These are phyloP conservation scores for Platichthys stellatus DNA, from an alignment of 2,113 vertebrate species.

Conservation along the genomic window DNA sequence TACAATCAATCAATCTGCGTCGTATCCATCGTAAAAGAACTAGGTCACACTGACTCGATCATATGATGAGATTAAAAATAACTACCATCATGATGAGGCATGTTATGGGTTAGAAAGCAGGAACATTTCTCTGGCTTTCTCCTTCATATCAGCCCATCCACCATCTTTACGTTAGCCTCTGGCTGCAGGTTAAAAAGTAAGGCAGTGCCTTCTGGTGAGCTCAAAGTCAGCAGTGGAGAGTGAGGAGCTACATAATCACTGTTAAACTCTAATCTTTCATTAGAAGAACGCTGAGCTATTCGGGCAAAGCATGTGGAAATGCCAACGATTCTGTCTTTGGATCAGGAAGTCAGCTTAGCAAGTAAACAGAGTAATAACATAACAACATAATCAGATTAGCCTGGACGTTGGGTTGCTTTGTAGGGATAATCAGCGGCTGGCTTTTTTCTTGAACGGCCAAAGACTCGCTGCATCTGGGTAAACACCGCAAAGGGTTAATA, in stretches of 20 bases:
- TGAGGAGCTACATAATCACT: background rate
- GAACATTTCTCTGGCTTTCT: constrained; percentile 4
- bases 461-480: constrained; percentile 43
- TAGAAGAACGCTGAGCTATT: constrained; percentile 19
- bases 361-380: constrained; percentile 59
- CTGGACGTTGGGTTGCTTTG: constrained; percentile 16
- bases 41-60: constrained; percentile 48
- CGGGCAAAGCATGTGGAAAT: constrained; percentile 38
- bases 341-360: constrained; percentile 54
- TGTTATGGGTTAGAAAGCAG: too few species aligned
- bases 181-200: background rate
- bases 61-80: constrained; percentile 37
- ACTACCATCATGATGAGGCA: constrained; percentile 1
- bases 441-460: constrained; percentile 28
- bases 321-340: constrained; percentile 27
- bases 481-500: constrained; percentile 60
- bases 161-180: background rate
- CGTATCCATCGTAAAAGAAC: constrained; percentile 37
- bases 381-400: constrained; percentile 58
- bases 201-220: background rate
- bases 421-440: constrained; percentile 25
- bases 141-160: constrained; percentile 6
- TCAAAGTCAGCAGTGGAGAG: background rate
- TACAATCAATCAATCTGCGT: constrained; percentile 28
- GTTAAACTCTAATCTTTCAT: constrained; percentile 36